Base-by-base conservation (phyloP, 2,113 vertebrate genomes). In the Pelodiscus sinensis region DNA sequence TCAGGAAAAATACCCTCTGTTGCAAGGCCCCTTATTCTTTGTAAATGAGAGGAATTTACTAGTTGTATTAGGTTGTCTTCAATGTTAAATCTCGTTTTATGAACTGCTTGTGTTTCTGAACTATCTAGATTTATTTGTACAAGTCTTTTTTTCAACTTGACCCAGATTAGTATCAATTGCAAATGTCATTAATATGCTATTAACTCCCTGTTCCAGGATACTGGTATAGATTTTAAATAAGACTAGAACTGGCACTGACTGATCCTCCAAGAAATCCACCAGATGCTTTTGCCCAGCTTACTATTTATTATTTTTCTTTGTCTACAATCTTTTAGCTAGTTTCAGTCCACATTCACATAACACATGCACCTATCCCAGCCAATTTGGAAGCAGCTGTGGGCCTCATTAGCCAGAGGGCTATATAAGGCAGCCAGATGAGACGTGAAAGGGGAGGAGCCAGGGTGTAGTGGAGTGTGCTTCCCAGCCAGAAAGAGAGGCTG, bases 1-100 rank as follows among this genome's bases (percentile, higher is more conserved):
- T 44, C 5, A 5, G 38, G 44, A 44, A 44, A 44, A 44, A 44
- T 6, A 44, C 44, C 44, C 4, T 44, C 44, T 44, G 5, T 44
- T 44, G 44, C 44, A 44, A 44, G 44, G 7, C 44, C 44, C 44
- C 44, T 44, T 44, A 44, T 44, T 44, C 44, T 44, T 44, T 6
- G 5, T 44, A 44, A 44, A 44, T 44, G 44, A 44, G 44, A 44
- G 44, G 44, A 44, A 44, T 44, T 44, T 44, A 44, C 15, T 82
- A n/a, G 18, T n/a, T n/a, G 6, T 1, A 22, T 8, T 1, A 0
- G 51, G 35, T 65, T 0, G 0, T 27, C 60, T 62, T 65, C 29
- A 16, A 68, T 77, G 55, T n/a, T 78, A 88, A 86, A 55, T 92
- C 10, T 62, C 3, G 5, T 82, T 90, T 93, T 1, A 1, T 5